These are phyloP conservation scores for Takifugu ocellatus DNA, from an alignment of 2,797 vertebrate species.

Conservation along the genomic window DNA sequence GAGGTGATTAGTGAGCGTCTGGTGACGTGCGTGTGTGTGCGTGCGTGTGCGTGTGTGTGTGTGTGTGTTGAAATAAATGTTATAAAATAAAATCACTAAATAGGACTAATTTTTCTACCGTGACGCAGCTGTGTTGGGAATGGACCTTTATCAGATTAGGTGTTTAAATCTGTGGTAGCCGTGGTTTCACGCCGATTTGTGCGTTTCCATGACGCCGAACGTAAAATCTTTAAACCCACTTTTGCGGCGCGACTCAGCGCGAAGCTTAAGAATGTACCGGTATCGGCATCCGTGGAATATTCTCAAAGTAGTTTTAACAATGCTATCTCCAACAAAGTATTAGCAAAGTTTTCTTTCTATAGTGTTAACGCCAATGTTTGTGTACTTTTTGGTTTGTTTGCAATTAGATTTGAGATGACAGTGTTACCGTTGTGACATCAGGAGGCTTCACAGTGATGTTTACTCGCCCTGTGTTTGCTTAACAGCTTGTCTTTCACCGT, in stretches of 20 bases:
- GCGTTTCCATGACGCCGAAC: not conserved
- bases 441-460: not conserved
- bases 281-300: slow-evolving; percentile 1
- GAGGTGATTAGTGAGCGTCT: slow-evolving; percentile 59
- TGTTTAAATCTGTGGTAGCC: not conserved
- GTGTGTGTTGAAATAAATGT: slow-evolving; percentile 38
- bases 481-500: not conserved
- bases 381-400: slow-evolving; percentile 20
- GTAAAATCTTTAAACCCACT: not conserved
- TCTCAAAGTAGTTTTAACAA: slow-evolving; percentile 9
- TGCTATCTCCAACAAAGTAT: slow-evolving; percentile 51
- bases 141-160: slow-evolving; percentile 23
- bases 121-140: slow-evolving; percentile 47
- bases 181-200: not conserved
- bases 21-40: slow-evolving; percentile 36
- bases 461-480: not conserved
- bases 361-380: slow-evolving; percentile 46
- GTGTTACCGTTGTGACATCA: slow-evolving; percentile 40
- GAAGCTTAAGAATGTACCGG: slow-evolving; percentile 20
- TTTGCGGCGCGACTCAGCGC: slow-evolving; percentile 1
- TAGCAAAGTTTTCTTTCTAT: slow-evolving; percentile 27
- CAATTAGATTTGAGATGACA: slow-evolving; percentile 19
- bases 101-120: slow-evolving; percentile 45
- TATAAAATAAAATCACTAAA: slow-evolving; percentile 26
- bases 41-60: slow-evolving; percentile 9